These are phyloP conservation scores for Oncorhynchus kisutch DNA, from an alignment of 2,113 vertebrate species.

Conservation along the genomic window DNA sequence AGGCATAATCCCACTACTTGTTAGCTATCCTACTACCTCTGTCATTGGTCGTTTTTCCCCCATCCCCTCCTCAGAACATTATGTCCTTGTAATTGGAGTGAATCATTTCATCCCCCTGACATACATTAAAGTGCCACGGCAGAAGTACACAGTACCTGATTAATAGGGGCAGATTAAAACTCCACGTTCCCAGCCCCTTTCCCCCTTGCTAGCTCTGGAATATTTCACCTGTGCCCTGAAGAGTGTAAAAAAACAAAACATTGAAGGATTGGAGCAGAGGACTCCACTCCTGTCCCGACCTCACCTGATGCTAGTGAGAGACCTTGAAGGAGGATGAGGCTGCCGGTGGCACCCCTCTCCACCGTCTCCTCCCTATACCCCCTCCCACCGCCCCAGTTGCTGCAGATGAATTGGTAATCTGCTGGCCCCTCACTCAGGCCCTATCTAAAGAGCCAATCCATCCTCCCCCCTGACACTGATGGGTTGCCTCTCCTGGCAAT, in stretches of 20 bases:
- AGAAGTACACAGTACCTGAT: constrained; percentile 27
- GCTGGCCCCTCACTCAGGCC: constrained; percentile 2
- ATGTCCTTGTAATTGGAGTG: constrained; percentile 3
- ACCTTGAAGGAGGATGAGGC: not conserved
- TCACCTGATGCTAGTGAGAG: not conserved
- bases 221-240: not conserved
- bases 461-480: constrained; percentile 12
- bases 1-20: too few relatives aligned
- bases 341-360: too few relatives aligned
- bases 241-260: not conserved
- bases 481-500: constrained; percentile 18
- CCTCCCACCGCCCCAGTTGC: not conserved
- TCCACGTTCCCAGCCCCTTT: not conserved
- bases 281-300: too few relatives aligned
- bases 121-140: constrained; percentile 34
- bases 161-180: constrained; percentile 32
- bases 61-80: too few relatives aligned
- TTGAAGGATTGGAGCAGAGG: not conserved
- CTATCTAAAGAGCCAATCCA: constrained; percentile 15
- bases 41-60: too few relatives aligned
- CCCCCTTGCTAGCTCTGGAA: not conserved
- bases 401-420: constrained; percentile 14
- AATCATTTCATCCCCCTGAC: constrained; percentile 35
- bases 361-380: too few relatives aligned
- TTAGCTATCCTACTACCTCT: too few relatives aligned